Percentiles rank a stretch among this genome's conserved stretches.
phyloP scores from a whole-genome alignment of 2,797 vertebrate species.

The Amniataba percoides region DNA sequence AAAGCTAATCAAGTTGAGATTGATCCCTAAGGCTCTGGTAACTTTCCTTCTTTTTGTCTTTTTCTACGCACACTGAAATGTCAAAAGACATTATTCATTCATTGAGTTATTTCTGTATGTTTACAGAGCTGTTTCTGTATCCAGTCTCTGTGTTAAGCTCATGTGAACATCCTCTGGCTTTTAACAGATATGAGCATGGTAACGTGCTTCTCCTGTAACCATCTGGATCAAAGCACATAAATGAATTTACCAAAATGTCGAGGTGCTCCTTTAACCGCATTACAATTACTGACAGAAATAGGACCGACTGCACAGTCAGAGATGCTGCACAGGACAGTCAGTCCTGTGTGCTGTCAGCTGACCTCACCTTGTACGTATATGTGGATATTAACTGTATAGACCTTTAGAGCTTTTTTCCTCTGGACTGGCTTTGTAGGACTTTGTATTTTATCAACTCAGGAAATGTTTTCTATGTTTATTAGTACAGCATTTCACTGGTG shows the following conservation, averaged over 20 bases:
- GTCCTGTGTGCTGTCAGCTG: neutral
- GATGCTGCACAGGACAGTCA: neutral
- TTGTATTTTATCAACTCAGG: neutral
- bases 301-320: neutral
- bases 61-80: neutral
- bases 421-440: neutral
- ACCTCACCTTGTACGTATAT: neutral
- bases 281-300: neutral
- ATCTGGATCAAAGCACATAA: neutral
- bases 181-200: neutral
- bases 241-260: neutral
- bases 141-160: neutral
- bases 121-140: neutral
- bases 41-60: too few species aligned
- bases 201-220: neutral
- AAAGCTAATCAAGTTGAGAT: too few species aligned
- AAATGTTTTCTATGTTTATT: slow-evolving; percentile 21
- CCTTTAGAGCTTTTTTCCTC: neutral
- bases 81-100: neutral
- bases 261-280: neutral
- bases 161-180: neutral
- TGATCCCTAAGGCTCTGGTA: too few species aligned
- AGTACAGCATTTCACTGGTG: neutral
- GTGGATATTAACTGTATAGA: neutral
- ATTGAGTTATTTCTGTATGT: too few species aligned